Percentiles rank a stretch among this genome's conserved stretches.
Evolutionary conservation across 1,140 invertebrate genomes (phyloP).

Genomic region (Branchinecta lindahli): DNA sequence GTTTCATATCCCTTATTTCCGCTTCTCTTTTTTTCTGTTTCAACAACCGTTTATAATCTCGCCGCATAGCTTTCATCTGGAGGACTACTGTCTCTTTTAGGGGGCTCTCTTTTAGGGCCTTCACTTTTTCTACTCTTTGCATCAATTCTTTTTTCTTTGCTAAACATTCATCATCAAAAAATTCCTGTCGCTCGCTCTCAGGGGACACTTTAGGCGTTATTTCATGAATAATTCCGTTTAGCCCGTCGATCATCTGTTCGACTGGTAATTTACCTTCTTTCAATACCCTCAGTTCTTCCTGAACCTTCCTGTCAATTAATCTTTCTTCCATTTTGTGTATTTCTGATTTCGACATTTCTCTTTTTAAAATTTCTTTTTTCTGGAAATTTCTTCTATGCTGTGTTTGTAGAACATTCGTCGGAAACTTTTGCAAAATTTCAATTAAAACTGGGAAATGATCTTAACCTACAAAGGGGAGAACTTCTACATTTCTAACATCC

Average conservation of each 20-base stretch:
- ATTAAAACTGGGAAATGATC: no score
- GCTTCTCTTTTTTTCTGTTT: constrained; percentile 10
- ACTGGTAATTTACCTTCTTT: constrained; percentile 6
- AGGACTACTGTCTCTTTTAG: not conserved
- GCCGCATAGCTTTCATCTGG: constrained; percentile 9
- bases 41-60: constrained; percentile 7
- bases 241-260: constrained; percentile 6
- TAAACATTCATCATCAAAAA: constrained; percentile 10
- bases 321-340: constrained; percentile 7
- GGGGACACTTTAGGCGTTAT: constrained; percentile 10
- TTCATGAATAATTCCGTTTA: constrained; percentile 10
- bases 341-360: constrained; percentile 10
- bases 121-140: not conserved
- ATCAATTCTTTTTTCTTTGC: not conserved
- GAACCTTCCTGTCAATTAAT: not conserved
- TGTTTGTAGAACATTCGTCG: no score
- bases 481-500: no score
- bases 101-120: constrained; percentile 6
- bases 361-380: constrained; percentile 7
- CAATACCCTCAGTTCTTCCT: not conserved
- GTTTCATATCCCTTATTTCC: constrained; percentile 9
- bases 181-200: constrained; percentile 1
- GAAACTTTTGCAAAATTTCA: no score
- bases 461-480: no score
- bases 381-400: no score